phyloP scores from a whole-genome alignment of 2,113 vertebrate genomes.

The Hippocampus guttulatus region DNA sequence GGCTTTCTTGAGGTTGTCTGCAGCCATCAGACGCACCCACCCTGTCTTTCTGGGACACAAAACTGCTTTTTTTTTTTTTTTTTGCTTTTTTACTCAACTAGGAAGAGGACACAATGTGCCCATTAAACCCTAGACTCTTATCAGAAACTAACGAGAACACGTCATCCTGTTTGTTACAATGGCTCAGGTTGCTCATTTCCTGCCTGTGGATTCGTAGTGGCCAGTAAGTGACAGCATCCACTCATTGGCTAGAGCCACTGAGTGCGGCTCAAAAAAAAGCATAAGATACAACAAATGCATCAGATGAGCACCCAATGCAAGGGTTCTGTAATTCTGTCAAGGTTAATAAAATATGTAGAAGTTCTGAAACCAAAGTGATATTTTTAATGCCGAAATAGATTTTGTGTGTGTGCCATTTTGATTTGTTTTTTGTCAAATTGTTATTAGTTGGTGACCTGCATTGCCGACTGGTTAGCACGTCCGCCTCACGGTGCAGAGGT shows the following conservation, averaged over 20 bases:
- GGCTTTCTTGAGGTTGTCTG: neutral
- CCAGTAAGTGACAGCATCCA: conserved; percentile 28
- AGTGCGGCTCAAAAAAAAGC: neutral
- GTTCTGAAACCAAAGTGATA: too few relatives aligned
- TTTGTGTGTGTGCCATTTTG: too few relatives aligned
- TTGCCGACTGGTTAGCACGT: too few relatives aligned
- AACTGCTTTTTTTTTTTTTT: conserved; percentile 4
- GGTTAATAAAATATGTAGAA: too few relatives aligned
- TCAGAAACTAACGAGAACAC: conserved; percentile 24
- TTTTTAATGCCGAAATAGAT: too few relatives aligned
- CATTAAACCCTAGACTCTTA: conserved; percentile 25
- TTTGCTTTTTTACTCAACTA: conserved; percentile 2
- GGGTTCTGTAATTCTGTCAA: too few relatives aligned
- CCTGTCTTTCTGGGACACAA: neutral
- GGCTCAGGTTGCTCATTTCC: conserved; percentile 49
- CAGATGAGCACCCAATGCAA: too few relatives aligned
- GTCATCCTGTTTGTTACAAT: conserved; percentile 35
- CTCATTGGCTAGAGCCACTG: conserved; percentile 1
- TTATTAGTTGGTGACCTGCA: too few relatives aligned
- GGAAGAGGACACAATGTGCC: conserved; percentile 10
- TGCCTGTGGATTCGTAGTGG: conserved; percentile 15
- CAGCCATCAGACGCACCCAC: conserved; percentile 14
- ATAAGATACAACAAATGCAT: neutral
- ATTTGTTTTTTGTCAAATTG: too few relatives aligned
- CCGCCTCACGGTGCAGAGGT: too few relatives aligned